Conservation (phyloP, 1,140 invertebrate genomes). For the Philotrypesis tridentata region DNA sequence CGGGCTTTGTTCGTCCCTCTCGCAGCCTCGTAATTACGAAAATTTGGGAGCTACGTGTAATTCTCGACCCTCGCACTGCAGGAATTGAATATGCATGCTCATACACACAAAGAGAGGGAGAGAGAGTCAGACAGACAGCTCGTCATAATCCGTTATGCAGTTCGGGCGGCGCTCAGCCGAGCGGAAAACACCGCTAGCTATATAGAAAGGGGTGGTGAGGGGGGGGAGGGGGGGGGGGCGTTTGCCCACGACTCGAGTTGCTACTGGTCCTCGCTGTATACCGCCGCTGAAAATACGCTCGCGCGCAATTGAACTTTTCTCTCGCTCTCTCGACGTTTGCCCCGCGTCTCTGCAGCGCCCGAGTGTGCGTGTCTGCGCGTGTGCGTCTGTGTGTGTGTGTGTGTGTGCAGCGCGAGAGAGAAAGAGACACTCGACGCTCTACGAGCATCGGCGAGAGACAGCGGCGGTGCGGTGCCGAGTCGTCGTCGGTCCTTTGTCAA, state of each 20-base stretch:
- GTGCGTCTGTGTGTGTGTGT: no score
- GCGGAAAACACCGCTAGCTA: neutral
- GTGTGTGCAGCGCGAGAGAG: neutral
- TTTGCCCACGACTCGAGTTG: neutral
- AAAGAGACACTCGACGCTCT: constrained; percentile 29
- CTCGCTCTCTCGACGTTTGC: constrained; percentile 48
- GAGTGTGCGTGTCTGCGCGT: no score
- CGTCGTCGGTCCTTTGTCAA: constrained; percentile 70
- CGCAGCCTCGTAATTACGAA: constrained; percentile 28
- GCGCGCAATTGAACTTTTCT: constrained; percentile 73
- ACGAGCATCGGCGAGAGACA: neutral
- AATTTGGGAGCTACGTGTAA: neutral
- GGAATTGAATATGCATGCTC: constrained; percentile 22
- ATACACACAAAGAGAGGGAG: neutral
- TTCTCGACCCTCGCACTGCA: neutral
- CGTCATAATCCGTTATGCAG: constrained; percentile 3
- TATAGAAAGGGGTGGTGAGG: neutral
- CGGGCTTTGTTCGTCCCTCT: neutral
- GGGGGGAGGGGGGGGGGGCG: neutral
- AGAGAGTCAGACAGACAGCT: neutral
- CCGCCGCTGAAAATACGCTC: constrained; percentile 67
- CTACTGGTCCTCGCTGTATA: constrained; percentile 56
- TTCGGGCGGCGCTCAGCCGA: neutral
- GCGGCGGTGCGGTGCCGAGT: constrained; percentile 51
- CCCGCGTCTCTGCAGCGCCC: no score